Conservation (phyloP, 2,888 invertebrate genomes). For the Adelognathus sp. region DNA sequence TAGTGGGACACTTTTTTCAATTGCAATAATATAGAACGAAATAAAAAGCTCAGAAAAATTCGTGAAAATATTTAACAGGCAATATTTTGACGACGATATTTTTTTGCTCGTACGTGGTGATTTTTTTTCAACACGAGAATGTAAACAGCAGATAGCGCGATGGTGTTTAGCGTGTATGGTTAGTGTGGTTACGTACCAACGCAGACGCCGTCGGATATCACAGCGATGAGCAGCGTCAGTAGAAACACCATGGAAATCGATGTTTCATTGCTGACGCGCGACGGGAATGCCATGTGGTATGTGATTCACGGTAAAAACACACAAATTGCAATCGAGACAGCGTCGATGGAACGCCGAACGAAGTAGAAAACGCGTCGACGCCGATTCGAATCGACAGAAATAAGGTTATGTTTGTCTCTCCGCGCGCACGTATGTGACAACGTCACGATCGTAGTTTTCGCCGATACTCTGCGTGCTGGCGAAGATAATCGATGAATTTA, state of each 20-base stretch:
- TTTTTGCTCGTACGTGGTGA: too few relatives aligned
- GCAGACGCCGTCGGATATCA: conserved; percentile 49
- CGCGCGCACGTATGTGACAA: too few relatives aligned
- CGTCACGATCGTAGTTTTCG: too few relatives aligned
- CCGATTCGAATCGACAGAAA: not conserved
- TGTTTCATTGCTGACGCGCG: conserved; percentile 23
- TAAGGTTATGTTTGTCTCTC: too few relatives aligned
- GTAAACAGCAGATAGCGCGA: not conserved
- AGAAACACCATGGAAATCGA: conserved; percentile 46
- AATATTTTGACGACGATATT: too few relatives aligned
- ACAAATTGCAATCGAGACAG: too few relatives aligned
- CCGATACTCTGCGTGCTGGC: too few relatives aligned
- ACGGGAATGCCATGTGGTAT: conserved; percentile 27
- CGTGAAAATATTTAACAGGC: too few relatives aligned
- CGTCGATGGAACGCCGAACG: not conserved
- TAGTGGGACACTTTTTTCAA: too few relatives aligned
- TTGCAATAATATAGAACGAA: too few relatives aligned
- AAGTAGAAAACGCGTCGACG: not conserved
- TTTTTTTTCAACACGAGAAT: not conserved
- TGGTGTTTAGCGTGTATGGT: not conserved
- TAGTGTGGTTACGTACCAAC: conserved; percentile 59
- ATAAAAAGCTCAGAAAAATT: too few relatives aligned
- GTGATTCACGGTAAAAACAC: not conserved
- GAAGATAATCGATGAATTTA: too few relatives aligned
- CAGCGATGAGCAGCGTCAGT: conserved; percentile 50